Conservation (phyloP, 2,113 vertebrate genomes). For the Lepus europaeus region DNA sequence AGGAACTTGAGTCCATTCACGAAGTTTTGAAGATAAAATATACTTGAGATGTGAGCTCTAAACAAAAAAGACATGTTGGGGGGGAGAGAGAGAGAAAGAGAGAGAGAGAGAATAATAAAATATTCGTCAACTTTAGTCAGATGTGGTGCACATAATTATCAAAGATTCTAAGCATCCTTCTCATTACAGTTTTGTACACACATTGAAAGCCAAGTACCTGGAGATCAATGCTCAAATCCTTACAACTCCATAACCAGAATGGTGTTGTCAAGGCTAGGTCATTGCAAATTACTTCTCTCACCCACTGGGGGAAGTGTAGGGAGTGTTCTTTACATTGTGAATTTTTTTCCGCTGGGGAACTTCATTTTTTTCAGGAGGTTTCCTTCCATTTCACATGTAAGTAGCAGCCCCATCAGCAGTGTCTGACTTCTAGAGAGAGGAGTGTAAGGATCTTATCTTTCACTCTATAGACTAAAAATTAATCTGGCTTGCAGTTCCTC, state of each 20-base stretch:
- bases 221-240: neutral
- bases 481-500: neutral
- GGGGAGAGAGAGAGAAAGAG: neutral
- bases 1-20: neutral
- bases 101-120: neutral
- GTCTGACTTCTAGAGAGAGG: neutral
- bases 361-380: neutral
- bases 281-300: neutral
- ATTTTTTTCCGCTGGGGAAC: neutral
- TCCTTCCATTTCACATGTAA: neutral
- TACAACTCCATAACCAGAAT: neutral
- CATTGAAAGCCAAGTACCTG: neutral
- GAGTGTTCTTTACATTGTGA: neutral
- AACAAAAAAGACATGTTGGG: neutral
- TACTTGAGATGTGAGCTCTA: neutral
- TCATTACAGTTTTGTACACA: neutral
- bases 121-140: neutral
- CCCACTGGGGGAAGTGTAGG: too few species aligned
- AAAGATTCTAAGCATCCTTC: neutral
- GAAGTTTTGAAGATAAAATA: conserved; percentile 7
- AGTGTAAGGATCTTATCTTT: neutral
- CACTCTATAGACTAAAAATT: neutral
- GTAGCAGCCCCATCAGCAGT: neutral
- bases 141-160: neutral
- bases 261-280: neutral